A percentile compares a stretch with the other conserved stretches of the same genome.
Conservation (phyloP, 2,113 vertebrate genomes). For the Hippocampus barbouri region DNA sequence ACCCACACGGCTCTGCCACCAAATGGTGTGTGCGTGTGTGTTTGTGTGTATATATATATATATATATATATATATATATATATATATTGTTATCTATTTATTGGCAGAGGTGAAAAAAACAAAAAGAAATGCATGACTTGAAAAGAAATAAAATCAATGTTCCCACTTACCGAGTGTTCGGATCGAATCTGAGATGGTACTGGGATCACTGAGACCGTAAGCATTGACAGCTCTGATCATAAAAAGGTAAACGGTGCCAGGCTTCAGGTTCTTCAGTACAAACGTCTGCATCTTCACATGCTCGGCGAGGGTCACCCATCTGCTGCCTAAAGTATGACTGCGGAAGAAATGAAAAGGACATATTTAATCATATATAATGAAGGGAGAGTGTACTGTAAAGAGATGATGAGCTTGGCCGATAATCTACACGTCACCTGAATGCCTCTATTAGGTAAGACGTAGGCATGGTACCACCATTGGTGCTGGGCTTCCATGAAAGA, state of each 20-base stretch:
- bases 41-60: too few relatives aligned
- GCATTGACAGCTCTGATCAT: slow-evolving; percentile 93
- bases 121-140: too few relatives aligned
- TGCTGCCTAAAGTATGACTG: slow-evolving; percentile 91
- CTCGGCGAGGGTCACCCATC: slow-evolving; percentile 93
- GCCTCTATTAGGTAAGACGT: slow-evolving; percentile 93
- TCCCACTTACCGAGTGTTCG: slow-evolving; percentile 85
- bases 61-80: too few relatives aligned
- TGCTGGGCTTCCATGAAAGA: slow-evolving; percentile 86
- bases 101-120: too few relatives aligned
- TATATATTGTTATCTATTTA: too few relatives aligned
- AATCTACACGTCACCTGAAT: slow-evolving; percentile 80
- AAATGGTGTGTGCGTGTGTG: too few relatives aligned
- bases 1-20: too few relatives aligned
- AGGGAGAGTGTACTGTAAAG: not conserved
- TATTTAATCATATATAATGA: not conserved
- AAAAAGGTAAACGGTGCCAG: slow-evolving; percentile 94
- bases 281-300: slow-evolving; percentile 88
- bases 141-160: not conserved
- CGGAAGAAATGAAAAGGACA: slow-evolving; percentile 5
- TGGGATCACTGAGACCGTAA: slow-evolving; percentile 94
- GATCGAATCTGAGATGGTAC: slow-evolving; percentile 91
- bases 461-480: slow-evolving; percentile 79
- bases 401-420: not conserved
- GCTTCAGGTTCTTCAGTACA: slow-evolving; percentile 85